Percentiles rank a stretch among this genome's conserved stretches.
Evolutionary conservation across 2,797 vertebrate species (phyloP).

Genomic region (Oreortyx pictus): DNA sequence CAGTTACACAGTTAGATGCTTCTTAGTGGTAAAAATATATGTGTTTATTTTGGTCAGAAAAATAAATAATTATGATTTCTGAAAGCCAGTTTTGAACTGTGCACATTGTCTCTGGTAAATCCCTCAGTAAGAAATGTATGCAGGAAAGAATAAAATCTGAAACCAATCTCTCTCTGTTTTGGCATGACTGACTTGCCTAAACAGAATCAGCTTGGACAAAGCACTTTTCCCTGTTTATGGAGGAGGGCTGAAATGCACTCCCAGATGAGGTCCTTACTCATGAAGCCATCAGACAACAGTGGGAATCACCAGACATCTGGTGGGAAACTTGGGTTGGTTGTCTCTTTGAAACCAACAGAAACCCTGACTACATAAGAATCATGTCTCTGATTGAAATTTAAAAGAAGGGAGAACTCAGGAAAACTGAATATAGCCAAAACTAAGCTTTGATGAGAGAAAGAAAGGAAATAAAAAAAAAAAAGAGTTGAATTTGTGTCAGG

Average conservation of each 20-base stretch:
- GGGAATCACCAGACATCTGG: background rate
- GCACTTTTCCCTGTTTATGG: background rate
- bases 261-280: background rate
- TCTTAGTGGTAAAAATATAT: background rate
- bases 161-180: background rate
- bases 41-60: background rate
- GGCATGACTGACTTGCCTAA: background rate
- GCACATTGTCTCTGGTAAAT: background rate
- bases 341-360: background rate
- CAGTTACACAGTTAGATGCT: background rate
- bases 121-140: background rate
- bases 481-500: background rate
- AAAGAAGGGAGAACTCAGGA: background rate
- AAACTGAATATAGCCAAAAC: background rate
- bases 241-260: accelerated
- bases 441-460: background rate
- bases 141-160: background rate
- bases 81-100: background rate
- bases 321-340: background rate
- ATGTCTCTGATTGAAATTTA: background rate
- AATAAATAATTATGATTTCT: background rate
- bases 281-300: background rate
- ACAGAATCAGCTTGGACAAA: background rate
- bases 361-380: background rate
- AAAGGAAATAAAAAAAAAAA: background rate